Evolutionary conservation across 92 coral and sea anemone genomes (phyloP), one percentile per base, ranked within the genome.

Genomic region (Blastomussa wellsi): DNA sequence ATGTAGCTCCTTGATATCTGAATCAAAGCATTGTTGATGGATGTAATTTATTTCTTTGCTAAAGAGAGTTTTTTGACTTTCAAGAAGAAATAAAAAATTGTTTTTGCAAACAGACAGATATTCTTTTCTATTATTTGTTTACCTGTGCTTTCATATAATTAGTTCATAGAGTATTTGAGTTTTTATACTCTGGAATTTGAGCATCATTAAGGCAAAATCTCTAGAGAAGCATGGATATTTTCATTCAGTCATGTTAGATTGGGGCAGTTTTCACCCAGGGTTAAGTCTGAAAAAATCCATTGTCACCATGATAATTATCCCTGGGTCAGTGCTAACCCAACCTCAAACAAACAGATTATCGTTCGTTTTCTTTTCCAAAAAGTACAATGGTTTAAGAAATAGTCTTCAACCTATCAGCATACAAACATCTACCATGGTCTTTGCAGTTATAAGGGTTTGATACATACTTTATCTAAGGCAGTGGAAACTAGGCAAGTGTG

Each of bases 381-480:
- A 78, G 70, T 78, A n/a, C 82, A 78, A 32, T 3, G 82, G 39
- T 78, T 38, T 78, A 72, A 78, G 71, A 78, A 78, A 55, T n/a
- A n/a, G 71, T 78, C 70, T 78, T 55, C 6, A 78, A 78, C 82
- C 26, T 66, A 80, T 80, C 84, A 80, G 55, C 74, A 80, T 80
- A 80, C 84, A 62, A 80, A 62, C 26, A 80, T 80, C 84, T 65
- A 59, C 84, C 76, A 80, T 62, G 74, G 76, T 80, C 64, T 62
- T 76, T 80, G 84, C 84, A 79, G 84, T 62, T 80, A 67, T 80
- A 80, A 11, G 7, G 85, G 60, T 80, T 80, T 80, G 77, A 80
- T 80, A 80, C 85, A 80, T 67, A 36, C 44, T 66, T 65, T 38
- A 80, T 35, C 77, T 35, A 17, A 66, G 85, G 76, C 76, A 80